Evolutionary conservation across 1,140 invertebrate genomes (phyloP).

Genomic region (Drosophila pectinifera): DNA sequence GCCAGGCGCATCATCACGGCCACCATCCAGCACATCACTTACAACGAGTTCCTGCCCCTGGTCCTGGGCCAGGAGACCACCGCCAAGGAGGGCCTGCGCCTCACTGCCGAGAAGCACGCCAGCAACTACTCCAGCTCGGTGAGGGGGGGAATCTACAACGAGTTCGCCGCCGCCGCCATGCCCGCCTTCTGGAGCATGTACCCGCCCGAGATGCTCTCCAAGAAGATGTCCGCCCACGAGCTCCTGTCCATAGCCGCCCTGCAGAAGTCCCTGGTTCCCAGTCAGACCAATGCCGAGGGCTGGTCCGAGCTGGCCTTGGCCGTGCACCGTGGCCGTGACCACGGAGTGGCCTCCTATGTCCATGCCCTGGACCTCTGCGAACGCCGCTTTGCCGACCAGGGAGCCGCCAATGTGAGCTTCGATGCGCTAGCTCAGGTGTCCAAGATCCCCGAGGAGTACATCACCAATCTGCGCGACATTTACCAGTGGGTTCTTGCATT

Average conservation of each 20-base stretch:
- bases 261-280: slow-evolving; percentile 83
- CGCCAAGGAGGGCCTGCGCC: slow-evolving; percentile 83
- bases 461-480: slow-evolving; percentile 78
- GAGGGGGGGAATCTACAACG: slow-evolving; percentile 86
- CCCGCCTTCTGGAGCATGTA: slow-evolving; percentile 92
- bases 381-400: slow-evolving; percentile 85
- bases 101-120: slow-evolving; percentile 78
- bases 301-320: slow-evolving; percentile 87
- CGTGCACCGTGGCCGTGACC: slow-evolving; percentile 92
- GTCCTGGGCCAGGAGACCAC: slow-evolving; percentile 88
- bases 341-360: slow-evolving; percentile 95
- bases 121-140: slow-evolving; percentile 92
- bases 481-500: slow-evolving; percentile 65
- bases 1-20: slow-evolving; percentile 91
- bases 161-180: slow-evolving; percentile 90
- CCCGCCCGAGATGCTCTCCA: slow-evolving; percentile 85
- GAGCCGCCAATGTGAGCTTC: slow-evolving; percentile 70
- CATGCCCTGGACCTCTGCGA: slow-evolving; percentile 88
- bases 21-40: slow-evolving; percentile 93
- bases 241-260: slow-evolving; percentile 86
- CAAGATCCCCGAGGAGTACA: slow-evolving; percentile 79
- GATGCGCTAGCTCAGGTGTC: slow-evolving; percentile 56
- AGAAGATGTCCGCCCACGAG: slow-evolving; percentile 82
- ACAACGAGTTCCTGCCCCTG: slow-evolving; percentile 93
- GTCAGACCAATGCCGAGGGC: slow-evolving; percentile 69